Percentiles rank a stretch among this genome's conserved stretches.
phyloP scores from a whole-genome alignment of 2,797 vertebrate species.

The Borostomias antarcticus region DNA sequence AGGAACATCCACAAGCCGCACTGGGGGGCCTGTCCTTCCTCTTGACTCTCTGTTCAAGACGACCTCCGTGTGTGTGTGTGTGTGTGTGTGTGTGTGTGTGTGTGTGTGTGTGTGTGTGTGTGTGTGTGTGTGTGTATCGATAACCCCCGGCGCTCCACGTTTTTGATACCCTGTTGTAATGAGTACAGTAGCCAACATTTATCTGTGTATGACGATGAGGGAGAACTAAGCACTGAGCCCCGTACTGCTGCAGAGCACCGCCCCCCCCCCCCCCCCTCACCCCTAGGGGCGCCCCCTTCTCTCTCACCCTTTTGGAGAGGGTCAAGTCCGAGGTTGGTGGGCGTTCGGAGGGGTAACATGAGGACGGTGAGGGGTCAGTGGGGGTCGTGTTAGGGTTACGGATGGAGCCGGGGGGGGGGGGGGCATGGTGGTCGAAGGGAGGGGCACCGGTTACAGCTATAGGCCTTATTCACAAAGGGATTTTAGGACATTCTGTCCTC shows the following conservation, averaged over 20 bases:
- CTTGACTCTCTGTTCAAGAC: not conserved
- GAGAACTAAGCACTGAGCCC: slow-evolving; percentile 57
- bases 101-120: slow-evolving; percentile 17
- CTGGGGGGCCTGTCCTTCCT: not conserved
- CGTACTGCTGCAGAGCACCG: slow-evolving; percentile 49
- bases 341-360: slow-evolving; percentile 48
- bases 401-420: slow-evolving; percentile 12
- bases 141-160: not conserved
- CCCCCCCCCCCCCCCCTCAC: slow-evolving; percentile 11
- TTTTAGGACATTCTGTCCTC: slow-evolving; percentile 33
- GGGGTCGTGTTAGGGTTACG: slow-evolving; percentile 59
- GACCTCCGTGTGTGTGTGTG: slow-evolving; percentile 10
- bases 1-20: slow-evolving; percentile 1
- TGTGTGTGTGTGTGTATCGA: slow-evolving; percentile 6
- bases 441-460: slow-evolving; percentile 11
- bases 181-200: too few relatives aligned
- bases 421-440: not conserved
- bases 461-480: slow-evolving; percentile 26
- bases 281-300: slow-evolving; percentile 12
- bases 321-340: slow-evolving; percentile 10
- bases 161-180: not conserved
- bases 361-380: slow-evolving; percentile 62
- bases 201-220: slow-evolving; percentile 52
- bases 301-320: slow-evolving; percentile 1
- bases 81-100: slow-evolving; percentile 12